phyloP scores from a whole-genome alignment of 2,113 vertebrate genomes.

The Limanda limanda region DNA sequence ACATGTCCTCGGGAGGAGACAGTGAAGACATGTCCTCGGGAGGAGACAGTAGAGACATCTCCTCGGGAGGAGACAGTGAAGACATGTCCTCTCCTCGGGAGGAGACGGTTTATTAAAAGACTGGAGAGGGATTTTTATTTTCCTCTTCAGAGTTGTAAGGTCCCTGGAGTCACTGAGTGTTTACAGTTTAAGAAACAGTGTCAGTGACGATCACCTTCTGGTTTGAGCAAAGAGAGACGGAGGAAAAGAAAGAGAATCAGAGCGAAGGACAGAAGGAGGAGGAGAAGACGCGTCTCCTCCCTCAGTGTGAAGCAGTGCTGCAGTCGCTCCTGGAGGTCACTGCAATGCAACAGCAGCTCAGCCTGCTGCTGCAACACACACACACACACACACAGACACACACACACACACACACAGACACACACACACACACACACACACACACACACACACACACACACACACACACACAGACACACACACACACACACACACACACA shows the following conservation, averaged over 20 bases:
- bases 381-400: constrained; percentile 1
- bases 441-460: no score
- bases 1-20: no score
- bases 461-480: no score
- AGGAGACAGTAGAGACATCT: no score
- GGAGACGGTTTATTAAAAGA: no score
- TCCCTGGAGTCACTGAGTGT: background rate
- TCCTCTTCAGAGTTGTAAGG: background rate
- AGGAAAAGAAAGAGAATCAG: background rate
- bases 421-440: background rate
- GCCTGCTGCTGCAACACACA: constrained; percentile 22
- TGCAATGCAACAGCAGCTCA: constrained; percentile 59
- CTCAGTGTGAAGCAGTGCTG: constrained; percentile 30
- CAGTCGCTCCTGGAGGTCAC: constrained; percentile 59
- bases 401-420: constrained; percentile 17
- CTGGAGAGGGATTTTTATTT: no score
- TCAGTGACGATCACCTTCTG: background rate
- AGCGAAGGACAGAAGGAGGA: background rate
- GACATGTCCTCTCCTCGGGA: no score
- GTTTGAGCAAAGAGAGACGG: no score
- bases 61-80: no score
- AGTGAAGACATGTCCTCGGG: no score
- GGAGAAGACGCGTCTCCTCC: background rate
- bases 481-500: no score
- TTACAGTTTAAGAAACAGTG: background rate